These are phyloP conservation scores for Armadillidium nasatum DNA, from an alignment of 1,140 invertebrate genomes.

Conservation along the genomic window DNA sequence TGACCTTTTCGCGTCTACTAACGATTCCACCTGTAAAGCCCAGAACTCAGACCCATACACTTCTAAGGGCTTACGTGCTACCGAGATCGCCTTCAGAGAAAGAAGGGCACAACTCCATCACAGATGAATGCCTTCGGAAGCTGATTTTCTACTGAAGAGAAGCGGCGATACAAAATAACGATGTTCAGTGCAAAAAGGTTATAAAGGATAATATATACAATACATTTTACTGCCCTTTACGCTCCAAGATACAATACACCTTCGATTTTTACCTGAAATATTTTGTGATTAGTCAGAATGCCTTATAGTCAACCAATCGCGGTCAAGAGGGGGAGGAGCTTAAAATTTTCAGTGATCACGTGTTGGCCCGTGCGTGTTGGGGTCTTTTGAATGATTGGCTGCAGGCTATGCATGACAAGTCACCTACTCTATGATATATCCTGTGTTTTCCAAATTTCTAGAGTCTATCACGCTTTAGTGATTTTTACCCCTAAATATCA, in stretches of 20 bases:
- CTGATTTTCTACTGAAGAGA: background rate
- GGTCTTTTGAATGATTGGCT: background rate
- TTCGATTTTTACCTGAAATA: background rate
- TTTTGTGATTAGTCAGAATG: background rate
- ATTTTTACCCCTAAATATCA: background rate
- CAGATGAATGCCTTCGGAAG: background rate
- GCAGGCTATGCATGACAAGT: background rate
- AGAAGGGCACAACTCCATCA: background rate
- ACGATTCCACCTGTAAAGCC: background rate
- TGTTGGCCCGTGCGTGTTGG: conserved; percentile 1
- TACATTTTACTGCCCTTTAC: background rate
- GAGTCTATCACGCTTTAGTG: background rate
- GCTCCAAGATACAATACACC: background rate
- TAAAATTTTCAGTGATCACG: background rate
- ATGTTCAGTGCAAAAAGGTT: background rate
- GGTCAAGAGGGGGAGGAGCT: background rate
- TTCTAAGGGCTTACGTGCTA: background rate
- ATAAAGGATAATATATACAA: background rate
- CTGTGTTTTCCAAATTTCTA: background rate
- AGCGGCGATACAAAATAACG: background rate
- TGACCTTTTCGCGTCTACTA: background rate
- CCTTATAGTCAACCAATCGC: background rate
- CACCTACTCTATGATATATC: background rate
- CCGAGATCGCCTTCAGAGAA: background rate
- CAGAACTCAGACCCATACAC: background rate